A percentile compares a stretch with the other conserved stretches of the same genome.
Evolutionary conservation across 53 echinoderm and acorn worm species (phyloP).

Genomic region (Hippasteria phrygiana): DNA sequence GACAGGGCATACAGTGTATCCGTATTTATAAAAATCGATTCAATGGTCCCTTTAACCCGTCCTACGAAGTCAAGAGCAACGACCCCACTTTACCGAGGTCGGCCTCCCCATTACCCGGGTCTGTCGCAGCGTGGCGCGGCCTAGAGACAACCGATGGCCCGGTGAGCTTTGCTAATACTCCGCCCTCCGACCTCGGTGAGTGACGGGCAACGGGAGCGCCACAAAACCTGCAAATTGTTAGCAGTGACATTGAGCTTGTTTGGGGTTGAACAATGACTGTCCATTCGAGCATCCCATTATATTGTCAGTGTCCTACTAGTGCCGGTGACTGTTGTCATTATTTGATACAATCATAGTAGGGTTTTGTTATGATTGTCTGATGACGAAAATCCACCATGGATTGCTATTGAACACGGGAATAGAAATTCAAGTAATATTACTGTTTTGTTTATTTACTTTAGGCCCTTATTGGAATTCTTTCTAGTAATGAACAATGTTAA

Average conservation of each 20-base stretch:
- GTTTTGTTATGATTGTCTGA: no score
- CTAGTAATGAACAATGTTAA: no score
- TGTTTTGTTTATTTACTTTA: no score
- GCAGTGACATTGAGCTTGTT: background rate
- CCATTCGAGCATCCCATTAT: background rate
- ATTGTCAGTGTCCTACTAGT: background rate
- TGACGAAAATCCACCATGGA: no score
- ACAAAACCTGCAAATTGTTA: background rate
- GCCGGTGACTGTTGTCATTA: no score
- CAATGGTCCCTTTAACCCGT: background rate
- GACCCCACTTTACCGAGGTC: slow-evolving; percentile 7
- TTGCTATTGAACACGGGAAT: no score
- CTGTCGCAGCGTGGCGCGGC: background rate
- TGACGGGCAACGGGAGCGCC: background rate
- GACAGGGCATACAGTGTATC: no score
- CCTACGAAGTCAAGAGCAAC: background rate
- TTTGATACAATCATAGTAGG: no score
- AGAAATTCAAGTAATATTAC: no score
- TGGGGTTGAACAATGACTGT: background rate
- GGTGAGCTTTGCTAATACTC: background rate
- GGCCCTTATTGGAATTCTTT: no score
- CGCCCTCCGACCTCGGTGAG: background rate
- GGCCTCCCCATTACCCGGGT: background rate
- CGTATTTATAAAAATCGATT: background rate
- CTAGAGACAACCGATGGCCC: background rate